A percentile compares a stretch with the other conserved stretches of the same genome.
These are phyloP conservation scores for Sesia bembeciformis DNA, from an alignment of 2,888 invertebrate species.

Conservation along the genomic window DNA sequence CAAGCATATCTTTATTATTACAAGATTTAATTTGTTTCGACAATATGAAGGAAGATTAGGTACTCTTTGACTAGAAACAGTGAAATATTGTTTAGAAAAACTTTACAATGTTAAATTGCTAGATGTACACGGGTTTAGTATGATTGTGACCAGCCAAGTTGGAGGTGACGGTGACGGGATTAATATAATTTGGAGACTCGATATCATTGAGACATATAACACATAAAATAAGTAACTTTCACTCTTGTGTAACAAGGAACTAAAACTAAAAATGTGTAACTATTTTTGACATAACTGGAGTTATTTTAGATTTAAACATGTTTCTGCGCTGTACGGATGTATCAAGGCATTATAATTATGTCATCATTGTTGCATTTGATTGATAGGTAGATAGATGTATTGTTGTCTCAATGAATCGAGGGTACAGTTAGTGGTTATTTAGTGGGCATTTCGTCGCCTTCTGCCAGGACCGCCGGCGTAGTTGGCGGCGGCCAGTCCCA, in stretches of 20 bases:
- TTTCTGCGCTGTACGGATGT: no score
- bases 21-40: no score
- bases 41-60: neutral
- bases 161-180: neutral
- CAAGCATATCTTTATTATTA: no score
- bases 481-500: constrained; percentile 92
- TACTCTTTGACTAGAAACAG: neutral
- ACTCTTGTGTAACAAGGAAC: neutral
- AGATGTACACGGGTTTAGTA: neutral
- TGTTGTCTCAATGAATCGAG: neutral
- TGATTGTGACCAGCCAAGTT: neutral
- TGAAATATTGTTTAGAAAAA: neutral
- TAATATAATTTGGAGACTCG: neutral
- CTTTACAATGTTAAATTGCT: neutral
- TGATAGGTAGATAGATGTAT: neutral
- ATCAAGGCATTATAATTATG: no score
- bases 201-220: neutral
- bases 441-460: constrained; percentile 81
- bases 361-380: no score
- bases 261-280: neutral
- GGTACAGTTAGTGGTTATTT: constrained; percentile 8
- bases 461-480: constrained; percentile 92
- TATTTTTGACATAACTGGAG: no score
- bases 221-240: neutral
- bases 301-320: no score